Evolutionary conservation across 2,113 vertebrate genomes (phyloP).

Genomic region (Dasyurus viverrinus): DNA sequence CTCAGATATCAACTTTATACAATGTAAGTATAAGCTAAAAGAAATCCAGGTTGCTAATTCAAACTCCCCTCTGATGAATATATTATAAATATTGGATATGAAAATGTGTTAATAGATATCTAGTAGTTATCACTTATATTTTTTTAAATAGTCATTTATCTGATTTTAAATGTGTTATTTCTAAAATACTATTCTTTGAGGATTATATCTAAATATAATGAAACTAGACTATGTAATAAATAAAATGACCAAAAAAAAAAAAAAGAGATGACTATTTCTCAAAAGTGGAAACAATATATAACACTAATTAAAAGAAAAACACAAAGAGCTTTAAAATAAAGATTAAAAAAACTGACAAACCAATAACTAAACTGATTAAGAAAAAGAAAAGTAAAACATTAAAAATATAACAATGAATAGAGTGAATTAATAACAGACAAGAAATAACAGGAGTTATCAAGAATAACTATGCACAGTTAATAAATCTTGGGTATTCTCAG

Average conservation of each 20-base stretch:
- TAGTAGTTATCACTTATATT: background rate
- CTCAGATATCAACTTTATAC: background rate
- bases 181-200: background rate
- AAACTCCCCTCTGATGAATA: background rate
- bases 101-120: background rate
- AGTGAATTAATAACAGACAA: background rate
- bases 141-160: background rate
- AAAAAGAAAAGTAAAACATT: background rate
- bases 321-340: background rate
- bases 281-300: background rate
- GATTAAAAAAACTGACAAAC: background rate
- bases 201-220: background rate
- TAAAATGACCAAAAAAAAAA: background rate
- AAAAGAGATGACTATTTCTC: background rate
- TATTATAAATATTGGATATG: background rate
- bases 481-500: background rate
- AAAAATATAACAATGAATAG: background rate
- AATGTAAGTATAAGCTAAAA: background rate
- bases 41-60: background rate
- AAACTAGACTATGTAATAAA: background rate
- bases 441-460: background rate
- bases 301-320: background rate
- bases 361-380: background rate
- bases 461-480: no score
- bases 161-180: background rate